Conservation (phyloP, 2,888 invertebrate species). For the Drosophila anomelani region DNA sequence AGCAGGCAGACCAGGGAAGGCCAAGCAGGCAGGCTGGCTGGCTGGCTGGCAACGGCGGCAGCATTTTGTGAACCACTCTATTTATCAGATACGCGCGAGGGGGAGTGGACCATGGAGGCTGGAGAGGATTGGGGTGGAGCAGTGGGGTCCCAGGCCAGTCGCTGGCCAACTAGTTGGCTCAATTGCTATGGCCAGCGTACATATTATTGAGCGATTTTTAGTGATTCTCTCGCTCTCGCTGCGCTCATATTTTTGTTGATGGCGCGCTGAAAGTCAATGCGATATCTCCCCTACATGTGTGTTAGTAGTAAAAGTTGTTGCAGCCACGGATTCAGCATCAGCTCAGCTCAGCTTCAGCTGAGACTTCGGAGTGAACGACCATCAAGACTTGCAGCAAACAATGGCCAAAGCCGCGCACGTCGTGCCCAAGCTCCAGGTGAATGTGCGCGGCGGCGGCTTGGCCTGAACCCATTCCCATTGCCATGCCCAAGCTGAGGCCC, state of each 20-base stretch:
- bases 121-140: slow-evolving; percentile 13
- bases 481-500: neutral
- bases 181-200: slow-evolving; percentile 76
- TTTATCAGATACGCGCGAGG: slow-evolving; percentile 75
- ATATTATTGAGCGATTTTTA: slow-evolving; percentile 82
- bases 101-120: slow-evolving; percentile 22
- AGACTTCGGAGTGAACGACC: slow-evolving; percentile 75
- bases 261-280: slow-evolving; percentile 77
- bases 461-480: slow-evolving; percentile 41
- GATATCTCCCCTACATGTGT: slow-evolving; percentile 53
- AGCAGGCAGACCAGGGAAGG: slow-evolving; percentile 24
- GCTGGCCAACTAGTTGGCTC: slow-evolving; percentile 77
- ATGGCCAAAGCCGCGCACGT: slow-evolving; percentile 75
- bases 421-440: slow-evolving; percentile 75
- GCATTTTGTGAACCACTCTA: slow-evolving; percentile 82
- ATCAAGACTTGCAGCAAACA: slow-evolving; percentile 75
- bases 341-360: slow-evolving; percentile 33
- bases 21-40: neutral
- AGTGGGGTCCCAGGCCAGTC: slow-evolving; percentile 8
- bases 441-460: slow-evolving; percentile 59
- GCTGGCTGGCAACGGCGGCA: slow-evolving; percentile 58
- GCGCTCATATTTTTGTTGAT: slow-evolving; percentile 81
- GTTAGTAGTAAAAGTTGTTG: slow-evolving; percentile 79
- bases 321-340: slow-evolving; percentile 39
- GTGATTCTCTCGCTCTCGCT: slow-evolving; percentile 45